Evolutionary conservation across 92 coral and sea anemone genomes (phyloP).

Genomic region (Epizoanthus illoricatus): DNA sequence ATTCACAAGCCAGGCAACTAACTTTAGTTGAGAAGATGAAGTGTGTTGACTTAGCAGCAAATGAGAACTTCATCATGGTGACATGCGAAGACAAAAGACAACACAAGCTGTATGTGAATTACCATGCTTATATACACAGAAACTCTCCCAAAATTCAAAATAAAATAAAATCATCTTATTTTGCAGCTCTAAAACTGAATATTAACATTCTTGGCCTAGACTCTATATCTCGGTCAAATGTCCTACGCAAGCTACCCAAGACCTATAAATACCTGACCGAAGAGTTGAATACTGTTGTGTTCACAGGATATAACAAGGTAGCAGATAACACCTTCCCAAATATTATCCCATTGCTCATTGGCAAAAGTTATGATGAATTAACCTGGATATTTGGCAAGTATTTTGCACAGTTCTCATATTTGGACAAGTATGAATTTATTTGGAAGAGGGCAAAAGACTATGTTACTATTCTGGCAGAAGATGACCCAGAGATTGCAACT

Average conservation of each 20-base stretch:
- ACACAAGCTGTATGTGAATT: not conserved
- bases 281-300: slow-evolving; percentile 5
- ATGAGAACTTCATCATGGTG: slow-evolving; percentile 8
- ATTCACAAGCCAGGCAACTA: not conserved
- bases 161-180: not conserved
- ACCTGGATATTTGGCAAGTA: slow-evolving; percentile 32
- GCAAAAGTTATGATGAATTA: slow-evolving; percentile 26
- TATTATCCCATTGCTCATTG: slow-evolving; percentile 20
- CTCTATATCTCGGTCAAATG: slow-evolving; percentile 21
- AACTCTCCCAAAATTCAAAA: slow-evolving; percentile 14
- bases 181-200: not conserved
- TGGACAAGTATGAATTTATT: slow-evolving; percentile 30
- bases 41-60: not conserved
- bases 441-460: slow-evolving; percentile 26
- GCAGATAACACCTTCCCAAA: slow-evolving; percentile 33
- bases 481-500: slow-evolving; percentile 25
- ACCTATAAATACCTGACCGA: slow-evolving; percentile 23
- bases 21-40: not conserved
- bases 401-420: not conserved
- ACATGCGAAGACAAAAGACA: not conserved
- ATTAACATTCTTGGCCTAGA: slow-evolving; percentile 28
- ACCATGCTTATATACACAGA: slow-evolving; percentile 22
- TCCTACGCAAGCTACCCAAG: slow-evolving; percentile 21
- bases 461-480: slow-evolving; percentile 28
- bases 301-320: slow-evolving; percentile 6